A percentile compares a stretch with the other conserved stretches of the same genome.
phyloP scores from a whole-genome alignment of 2,888 invertebrate genomes.

The Spisula subtruncata region DNA sequence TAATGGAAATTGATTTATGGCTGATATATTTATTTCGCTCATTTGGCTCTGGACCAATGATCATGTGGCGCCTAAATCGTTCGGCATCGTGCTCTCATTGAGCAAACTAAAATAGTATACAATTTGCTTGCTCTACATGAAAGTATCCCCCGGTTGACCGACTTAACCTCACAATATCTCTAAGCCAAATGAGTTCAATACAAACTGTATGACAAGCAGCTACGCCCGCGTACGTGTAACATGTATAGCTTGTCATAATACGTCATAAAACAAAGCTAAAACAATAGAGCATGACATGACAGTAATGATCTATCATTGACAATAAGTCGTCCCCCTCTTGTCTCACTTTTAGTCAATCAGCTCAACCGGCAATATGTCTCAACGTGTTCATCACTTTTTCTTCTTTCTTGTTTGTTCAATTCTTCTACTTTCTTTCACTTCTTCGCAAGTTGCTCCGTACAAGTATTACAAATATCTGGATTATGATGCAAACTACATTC shows the following conservation, averaged over 20 bases:
- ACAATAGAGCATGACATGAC: neutral
- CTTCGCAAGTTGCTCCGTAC: slow-evolving; percentile 14
- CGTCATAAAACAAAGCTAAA: neutral
- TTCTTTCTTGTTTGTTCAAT: neutral
- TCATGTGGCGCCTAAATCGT: too few species aligned
- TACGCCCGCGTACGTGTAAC: neutral
- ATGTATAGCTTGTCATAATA: neutral
- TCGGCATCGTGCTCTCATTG: too few species aligned
- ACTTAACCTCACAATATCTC: neutral
- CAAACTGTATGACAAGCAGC: neutral
- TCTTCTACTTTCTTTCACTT: neutral
- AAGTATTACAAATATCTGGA: slow-evolving; percentile 58
- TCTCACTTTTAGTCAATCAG: neutral
- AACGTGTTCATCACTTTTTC: neutral
- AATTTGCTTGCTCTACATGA: too few species aligned
- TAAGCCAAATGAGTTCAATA: neutral
- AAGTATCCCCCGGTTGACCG: too few species aligned
- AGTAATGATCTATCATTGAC: neutral
- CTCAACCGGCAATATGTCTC: neutral
- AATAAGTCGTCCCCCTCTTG: neutral
- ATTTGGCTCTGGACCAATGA: too few species aligned
- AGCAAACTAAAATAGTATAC: too few species aligned
- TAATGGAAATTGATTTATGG: too few species aligned
- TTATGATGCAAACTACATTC: slow-evolving; percentile 65
- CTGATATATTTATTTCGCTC: too few species aligned